phyloP scores from a whole-genome alignment of 2,113 vertebrate species.

The Lutjanus erythropterus region DNA sequence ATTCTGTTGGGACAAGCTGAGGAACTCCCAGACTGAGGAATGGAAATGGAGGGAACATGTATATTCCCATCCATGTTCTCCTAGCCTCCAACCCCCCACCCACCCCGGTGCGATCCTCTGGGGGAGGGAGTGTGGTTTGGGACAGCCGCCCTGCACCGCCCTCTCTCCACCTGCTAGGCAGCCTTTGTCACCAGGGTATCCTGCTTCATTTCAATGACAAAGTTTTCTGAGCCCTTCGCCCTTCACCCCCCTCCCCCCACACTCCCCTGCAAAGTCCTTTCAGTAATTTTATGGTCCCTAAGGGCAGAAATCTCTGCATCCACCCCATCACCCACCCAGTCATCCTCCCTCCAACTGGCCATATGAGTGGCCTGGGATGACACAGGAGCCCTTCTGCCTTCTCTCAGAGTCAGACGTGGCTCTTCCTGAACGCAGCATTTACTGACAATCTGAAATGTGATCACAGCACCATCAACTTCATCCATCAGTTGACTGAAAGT shows the following conservation, averaged over 20 bases:
- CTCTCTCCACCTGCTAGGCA: constrained; percentile 94
- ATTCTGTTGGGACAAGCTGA: too few relatives aligned
- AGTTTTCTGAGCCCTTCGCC: constrained; percentile 85
- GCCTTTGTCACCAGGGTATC: constrained; percentile 86
- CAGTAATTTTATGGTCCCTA: constrained; percentile 87
- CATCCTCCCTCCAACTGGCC: constrained; percentile 57
- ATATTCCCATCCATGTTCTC: constrained; percentile 8
- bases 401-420: not conserved
- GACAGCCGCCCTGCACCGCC: constrained; percentile 63
- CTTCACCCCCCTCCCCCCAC: constrained; percentile 44
- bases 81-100: constrained; percentile 21
- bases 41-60: not conserved
- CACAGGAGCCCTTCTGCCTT: constrained; percentile 22
- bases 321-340: constrained; percentile 44
- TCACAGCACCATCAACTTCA: too few relatives aligned
- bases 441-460: not conserved
- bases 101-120: constrained; percentile 35
- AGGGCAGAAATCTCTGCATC: constrained; percentile 69
- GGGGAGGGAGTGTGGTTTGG: constrained; percentile 29
- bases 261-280: constrained; percentile 57
- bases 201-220: constrained; percentile 90
- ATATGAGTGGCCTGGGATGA: constrained; percentile 75
- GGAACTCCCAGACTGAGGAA: not conserved
- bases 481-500: not conserved
- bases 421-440: not conserved